Evolutionary conservation across 2,797 vertebrate species (phyloP), one percentile per base, ranked within the genome.

Genomic region (Cossypha niveicapilla): DNA sequence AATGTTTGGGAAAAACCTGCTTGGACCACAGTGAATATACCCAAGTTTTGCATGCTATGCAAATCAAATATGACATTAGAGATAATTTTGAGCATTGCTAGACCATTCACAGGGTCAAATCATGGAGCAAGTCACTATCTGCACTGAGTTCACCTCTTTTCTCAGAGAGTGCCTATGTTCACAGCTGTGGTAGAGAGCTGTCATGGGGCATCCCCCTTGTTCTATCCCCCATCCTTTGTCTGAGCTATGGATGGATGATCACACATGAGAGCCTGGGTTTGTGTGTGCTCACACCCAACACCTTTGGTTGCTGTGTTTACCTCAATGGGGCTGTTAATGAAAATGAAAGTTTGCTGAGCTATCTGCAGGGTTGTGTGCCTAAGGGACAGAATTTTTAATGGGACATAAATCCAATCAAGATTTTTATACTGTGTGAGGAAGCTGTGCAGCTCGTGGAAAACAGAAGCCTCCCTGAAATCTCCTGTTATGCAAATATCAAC

Each of bases 401-500:
- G 34, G 22, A 57, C 74, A 77, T 68, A 93, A 95, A 92, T 77
- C 53, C 68, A 92, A 37, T 67, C 63, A 82, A 71, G 67, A 44
- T 67, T 92, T 93, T 88, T 60, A 60, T 85, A 70, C 37, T 0
- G 0, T 56, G 27, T 53, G 61, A 93, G 45, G 61, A 81, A 82
- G 37, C 63, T 67, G 71, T 4, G 34, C 48, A 32, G 51, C 63
- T 84, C 78, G 35, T 63, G 41, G 51, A 79, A 92, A 92, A 74
- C 41, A 94, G 76, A 80, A 88, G 44, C 32, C 62, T 88, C 35
- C 22, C 83, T 62, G 66, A 88, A 94, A 94, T 32, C 27, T n/a
- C n/a, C 60, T 92, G 63, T 93, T 90, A 90, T 47, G 63, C 86
- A 94, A 95, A 93, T 87, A 61, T 27, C 57, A 71, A 76, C 56